Base-by-base conservation (phyloP, 1,140 invertebrate genomes). In the Cydia strobilella region DNA sequence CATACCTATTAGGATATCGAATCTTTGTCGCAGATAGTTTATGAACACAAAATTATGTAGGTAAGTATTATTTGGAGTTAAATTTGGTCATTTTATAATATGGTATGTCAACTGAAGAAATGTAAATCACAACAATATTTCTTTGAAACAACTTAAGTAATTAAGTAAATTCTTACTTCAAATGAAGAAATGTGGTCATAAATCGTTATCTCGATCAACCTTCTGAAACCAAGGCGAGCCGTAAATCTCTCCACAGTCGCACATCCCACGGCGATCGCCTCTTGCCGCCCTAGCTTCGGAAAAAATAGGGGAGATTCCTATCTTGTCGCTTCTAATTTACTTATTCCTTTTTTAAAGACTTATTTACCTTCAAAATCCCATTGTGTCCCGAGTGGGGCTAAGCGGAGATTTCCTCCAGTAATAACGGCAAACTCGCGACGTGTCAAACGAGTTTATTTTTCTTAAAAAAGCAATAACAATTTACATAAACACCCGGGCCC, bases 301-400 rank as follows among this genome's bases (percentile, higher is more conserved):
- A 93, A 87, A 93, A 92, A 93, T 94, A 93, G 94, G 94, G 94
- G 93, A 94, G 94, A 95, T 95, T 94, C 93, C 93, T 94, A 94
- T 95, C 94, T 93, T 94, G 91, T 93, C 92, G 93, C 93, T 94
- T 94, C 94, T 94, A 94, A 95, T 95, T 94, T 95, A 94, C 94
- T 95, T 94, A 94, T 94, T 94, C 91, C 94, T 94, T 92, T 93
- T 93, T 94, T 94, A 94, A 93, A 94, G 94, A 94, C 94, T 94
- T 94, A 94, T 94, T 94, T 94, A 94, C 94, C 91, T 93, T 93
- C 91, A 91, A 92, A 93, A 93, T 93, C 91, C 91, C 89, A 93
- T 93, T 93, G 92, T 93, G 86, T 78, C 86, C 82, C 82, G 76
- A 84, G 84, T 86, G 87, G 86, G 81, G 71, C 82, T 82, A 80